Evolutionary conservation across 92 coral and sea anemone species (phyloP).

Genomic region (Epizoanthus illoricatus): DNA sequence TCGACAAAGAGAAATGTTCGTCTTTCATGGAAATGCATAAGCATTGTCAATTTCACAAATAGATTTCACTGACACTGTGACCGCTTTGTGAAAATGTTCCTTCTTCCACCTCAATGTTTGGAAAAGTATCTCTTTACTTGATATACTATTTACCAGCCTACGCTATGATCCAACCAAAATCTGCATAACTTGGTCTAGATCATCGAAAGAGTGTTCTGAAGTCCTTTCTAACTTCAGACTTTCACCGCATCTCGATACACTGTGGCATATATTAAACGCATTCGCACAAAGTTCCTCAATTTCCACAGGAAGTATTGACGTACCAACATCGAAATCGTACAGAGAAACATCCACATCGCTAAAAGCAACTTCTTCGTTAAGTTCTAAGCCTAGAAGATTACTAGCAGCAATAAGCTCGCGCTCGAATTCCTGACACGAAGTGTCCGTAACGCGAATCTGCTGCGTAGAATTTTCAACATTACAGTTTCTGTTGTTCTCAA

Average conservation of each 20-base stretch:
- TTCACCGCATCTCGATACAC: slow-evolving; percentile 74
- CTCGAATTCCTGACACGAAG: slow-evolving; percentile 48
- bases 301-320: slow-evolving; percentile 66
- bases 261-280: slow-evolving; percentile 44
- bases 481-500: slow-evolving; percentile 1
- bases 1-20: not conserved
- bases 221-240: slow-evolving; percentile 76
- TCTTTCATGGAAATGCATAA: not conserved
- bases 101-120: not conserved
- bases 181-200: slow-evolving; percentile 98
- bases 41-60: not conserved
- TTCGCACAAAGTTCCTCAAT: slow-evolving; percentile 84
- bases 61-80: not conserved
- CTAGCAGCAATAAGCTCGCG: slow-evolving; percentile 78
- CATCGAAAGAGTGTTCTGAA: slow-evolving; percentile 76
- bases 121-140: not conserved
- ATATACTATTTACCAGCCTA: not conserved
- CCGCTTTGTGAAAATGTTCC: not conserved
- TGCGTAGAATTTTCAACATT: not conserved
- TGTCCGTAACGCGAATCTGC: slow-evolving; percentile 23
- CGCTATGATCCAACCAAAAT: slow-evolving; percentile 87
- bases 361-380: slow-evolving; percentile 87
- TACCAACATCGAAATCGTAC: slow-evolving; percentile 85
- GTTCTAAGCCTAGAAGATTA: slow-evolving; percentile 75
- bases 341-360: slow-evolving; percentile 94